Base-by-base conservation (phyloP, 2,797 vertebrate species). In the Lacerta viridis region DNA sequence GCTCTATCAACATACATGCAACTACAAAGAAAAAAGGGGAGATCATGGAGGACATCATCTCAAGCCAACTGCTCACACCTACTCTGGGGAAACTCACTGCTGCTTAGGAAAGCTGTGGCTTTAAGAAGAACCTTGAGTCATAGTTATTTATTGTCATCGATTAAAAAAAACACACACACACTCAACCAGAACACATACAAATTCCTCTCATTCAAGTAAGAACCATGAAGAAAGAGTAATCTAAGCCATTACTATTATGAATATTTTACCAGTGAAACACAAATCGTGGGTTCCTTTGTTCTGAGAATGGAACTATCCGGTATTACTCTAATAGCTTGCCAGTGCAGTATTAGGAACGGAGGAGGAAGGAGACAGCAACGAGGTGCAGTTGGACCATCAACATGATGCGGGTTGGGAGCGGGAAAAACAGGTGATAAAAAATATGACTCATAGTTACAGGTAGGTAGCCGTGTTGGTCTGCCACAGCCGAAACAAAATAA, bases 301-400 rank as follows among this genome's bases (percentile, higher is more conserved):
- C 79, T 77, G 29, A n/a, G 71, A 86, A 78, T 55, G 80, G 69
- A 86, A 43, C 72, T 76, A 25, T 43, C 61, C 39, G n/a, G 17
- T 15, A 78, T 41, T 78, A 55, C 41, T 66, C 18, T 29, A 8
- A 61, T 23, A 7, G 50, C 59, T 75, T 81, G 55, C 69, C 83
- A 89, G 76, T 3, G 17, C 64, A 74, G 39, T 15, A 41, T 39
- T 55, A 69, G 64, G 71, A 64, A 76, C 7, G 15, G 17, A 46
- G 36, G 10, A 33, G 50, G n/a, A 27, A 36, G 41, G 27, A 6
- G 23, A 55, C 5, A 17, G 9, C 9, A 41, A 29, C 3, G 13
- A 43, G 39, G 5, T 3, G 33, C 7, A 17, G 5, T 7, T 4
- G 74, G 39, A 46, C 69, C 11, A 27, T 20, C 33, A 39, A 74